Conservation (phyloP, 2,113 vertebrate genomes). For the Pachyramphus minor region DNA sequence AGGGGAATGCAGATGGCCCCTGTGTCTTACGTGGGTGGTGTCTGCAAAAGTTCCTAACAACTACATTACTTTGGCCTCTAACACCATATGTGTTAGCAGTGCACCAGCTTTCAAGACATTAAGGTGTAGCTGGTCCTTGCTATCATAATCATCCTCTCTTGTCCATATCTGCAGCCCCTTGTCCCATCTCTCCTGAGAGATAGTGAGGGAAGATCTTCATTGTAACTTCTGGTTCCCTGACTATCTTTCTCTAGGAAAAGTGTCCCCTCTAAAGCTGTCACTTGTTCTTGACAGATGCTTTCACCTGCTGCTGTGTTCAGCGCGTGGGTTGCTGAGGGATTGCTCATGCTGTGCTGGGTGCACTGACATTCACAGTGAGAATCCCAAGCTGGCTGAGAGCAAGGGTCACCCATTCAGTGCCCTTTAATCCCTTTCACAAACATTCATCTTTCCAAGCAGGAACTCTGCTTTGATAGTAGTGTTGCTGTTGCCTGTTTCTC, state of each 20-base stretch:
- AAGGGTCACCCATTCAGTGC: background rate
- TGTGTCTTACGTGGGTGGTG: background rate
- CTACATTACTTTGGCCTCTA: background rate
- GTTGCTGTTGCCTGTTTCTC: background rate
- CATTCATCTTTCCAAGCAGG: background rate
- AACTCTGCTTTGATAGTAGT: background rate
- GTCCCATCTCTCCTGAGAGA: background rate
- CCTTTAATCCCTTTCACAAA: slow-evolving; percentile 32
- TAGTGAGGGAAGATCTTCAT: background rate
- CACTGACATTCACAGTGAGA: fast-evolving
- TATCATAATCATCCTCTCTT: background rate
- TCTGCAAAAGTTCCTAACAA: background rate
- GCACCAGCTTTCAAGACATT: background rate
- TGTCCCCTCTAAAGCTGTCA: background rate
- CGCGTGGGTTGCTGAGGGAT: background rate
- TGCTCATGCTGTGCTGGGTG: background rate
- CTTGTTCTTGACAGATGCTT: background rate
- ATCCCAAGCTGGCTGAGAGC: background rate
- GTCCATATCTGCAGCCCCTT: background rate
- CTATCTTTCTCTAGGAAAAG: background rate
- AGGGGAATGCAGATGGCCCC: background rate
- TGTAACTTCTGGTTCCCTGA: background rate
- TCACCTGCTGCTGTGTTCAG: background rate
- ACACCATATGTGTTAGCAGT: no score
- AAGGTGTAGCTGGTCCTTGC: background rate